Evolutionary conservation across 2,113 vertebrate species (phyloP), one percentile per base, ranked within the genome.

Genomic region (Muscicapa adusta): DNA sequence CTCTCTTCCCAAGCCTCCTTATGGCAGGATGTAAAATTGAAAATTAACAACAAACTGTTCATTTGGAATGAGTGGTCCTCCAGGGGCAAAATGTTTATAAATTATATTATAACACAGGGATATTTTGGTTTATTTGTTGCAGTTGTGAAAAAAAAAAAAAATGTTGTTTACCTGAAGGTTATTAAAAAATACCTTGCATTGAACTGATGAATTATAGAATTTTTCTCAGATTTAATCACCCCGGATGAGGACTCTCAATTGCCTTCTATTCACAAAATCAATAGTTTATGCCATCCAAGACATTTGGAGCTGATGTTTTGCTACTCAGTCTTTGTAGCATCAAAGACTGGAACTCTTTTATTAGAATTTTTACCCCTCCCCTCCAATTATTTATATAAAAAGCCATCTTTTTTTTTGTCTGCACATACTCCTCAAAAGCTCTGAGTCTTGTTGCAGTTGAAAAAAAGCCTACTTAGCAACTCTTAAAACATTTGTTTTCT

Each of bases 221-320:
- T 57, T 74, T 76, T 85, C 38, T 82, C 74, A 83, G 66, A 78
- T 94, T 95, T 95, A 94, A 93, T 96, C 82, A 85, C 20, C 29
- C 20, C 42, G 81, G 62, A 45, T 95, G 63, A 92, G 29, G 73
- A 62, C 66, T 89, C 76, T 53, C 45, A 96, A 67, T 56, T 95
- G 80, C 51, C 34, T 91, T 96, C 82, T 56, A 74, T 96, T 94
- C 80, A 88, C 28, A 23, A 95, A 96, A 81, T 89, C 42, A 89
- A 38, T 83, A 48, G 54, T 95, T 94, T 86, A 85, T 92, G 51
- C 45, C 71, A 91, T 95, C 74, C 28, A 85, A 48, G 80, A 76
- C 67, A 34, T 90, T 47, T 79, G 36, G 31, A 43, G 22, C 38
- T 85, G 60, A 71, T 62, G 36, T 87, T 89, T 72, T 88, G n/a